These are phyloP conservation scores for Natator depressus DNA, from an alignment of 2,113 vertebrate species.

Conservation along the genomic window DNA sequence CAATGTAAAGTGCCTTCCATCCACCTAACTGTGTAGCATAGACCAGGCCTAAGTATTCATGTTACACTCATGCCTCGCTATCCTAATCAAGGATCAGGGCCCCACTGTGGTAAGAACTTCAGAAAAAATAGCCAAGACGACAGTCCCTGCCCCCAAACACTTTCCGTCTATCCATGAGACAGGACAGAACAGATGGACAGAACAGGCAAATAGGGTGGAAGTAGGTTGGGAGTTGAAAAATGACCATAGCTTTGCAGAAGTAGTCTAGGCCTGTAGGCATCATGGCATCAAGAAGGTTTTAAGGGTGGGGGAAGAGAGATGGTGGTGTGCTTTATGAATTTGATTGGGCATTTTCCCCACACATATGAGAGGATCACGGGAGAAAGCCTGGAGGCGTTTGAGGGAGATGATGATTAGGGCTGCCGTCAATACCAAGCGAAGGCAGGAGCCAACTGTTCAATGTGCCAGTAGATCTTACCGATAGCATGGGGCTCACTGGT, in stretches of 20 bases:
- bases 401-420: neutral
- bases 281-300: neutral
- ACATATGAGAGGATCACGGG: neutral
- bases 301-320: neutral
- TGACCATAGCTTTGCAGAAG: neutral
- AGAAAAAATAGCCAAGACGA: neutral
- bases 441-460: neutral
- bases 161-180: neutral
- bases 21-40: no score
- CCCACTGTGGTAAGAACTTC: neutral
- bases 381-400: neutral
- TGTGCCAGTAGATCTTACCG: neutral
- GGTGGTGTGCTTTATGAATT: neutral
- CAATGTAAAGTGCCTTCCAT: no score
- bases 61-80: neutral
- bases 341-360: neutral
- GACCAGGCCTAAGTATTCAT: neutral
- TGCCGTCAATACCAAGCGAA: neutral
- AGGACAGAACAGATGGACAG: neutral
- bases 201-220: neutral
- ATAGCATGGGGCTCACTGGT: neutral
- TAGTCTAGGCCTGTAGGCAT: neutral
- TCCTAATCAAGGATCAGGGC: neutral
- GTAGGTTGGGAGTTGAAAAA: neutral
- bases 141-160: neutral